Percentiles rank a stretch among this genome's conserved stretches.
Evolutionary conservation across 2,797 vertebrate species (phyloP).

Genomic region (Amniataba percoides): DNA sequence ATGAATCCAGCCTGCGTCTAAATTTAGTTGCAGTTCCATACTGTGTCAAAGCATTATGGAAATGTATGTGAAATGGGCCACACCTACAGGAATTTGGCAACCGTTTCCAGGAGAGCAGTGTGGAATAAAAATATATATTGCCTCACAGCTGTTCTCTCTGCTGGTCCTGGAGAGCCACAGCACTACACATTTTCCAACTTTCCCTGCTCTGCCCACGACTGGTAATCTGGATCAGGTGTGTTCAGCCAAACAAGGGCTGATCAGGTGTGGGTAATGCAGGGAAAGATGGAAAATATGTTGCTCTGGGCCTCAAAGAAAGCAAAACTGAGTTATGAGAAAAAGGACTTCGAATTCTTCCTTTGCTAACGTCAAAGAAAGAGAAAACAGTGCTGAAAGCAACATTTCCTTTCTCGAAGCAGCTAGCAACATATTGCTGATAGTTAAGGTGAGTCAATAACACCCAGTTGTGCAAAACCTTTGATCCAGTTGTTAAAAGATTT

Average conservation of each 20-base stretch:
- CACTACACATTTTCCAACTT: constrained; percentile 2
- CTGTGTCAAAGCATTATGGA: neutral
- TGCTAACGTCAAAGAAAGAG: no score
- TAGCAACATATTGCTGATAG: no score
- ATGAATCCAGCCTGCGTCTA: neutral
- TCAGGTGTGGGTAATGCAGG: neutral
- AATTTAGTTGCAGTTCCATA: neutral
- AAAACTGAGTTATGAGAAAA: neutral
- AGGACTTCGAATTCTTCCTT: neutral
- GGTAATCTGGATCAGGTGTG: neutral
- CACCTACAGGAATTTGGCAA: neutral
- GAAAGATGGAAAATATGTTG: neutral
- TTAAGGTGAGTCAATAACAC: no score
- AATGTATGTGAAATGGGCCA: neutral
- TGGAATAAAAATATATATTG: constrained; percentile 1
- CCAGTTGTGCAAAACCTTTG: no score
- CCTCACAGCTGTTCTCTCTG: constrained; percentile 7
- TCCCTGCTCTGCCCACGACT: neutral
- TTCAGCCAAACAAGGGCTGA: neutral
- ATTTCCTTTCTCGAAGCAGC: no score
- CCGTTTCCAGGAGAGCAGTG: neutral
- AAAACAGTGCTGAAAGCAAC: no score
- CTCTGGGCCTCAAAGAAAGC: neutral
- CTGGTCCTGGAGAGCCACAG: neutral
- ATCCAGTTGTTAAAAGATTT: no score